These are phyloP conservation scores for Galerucella nymphaeae DNA, from an alignment of 2,888 invertebrate species.

Conservation along the genomic window DNA sequence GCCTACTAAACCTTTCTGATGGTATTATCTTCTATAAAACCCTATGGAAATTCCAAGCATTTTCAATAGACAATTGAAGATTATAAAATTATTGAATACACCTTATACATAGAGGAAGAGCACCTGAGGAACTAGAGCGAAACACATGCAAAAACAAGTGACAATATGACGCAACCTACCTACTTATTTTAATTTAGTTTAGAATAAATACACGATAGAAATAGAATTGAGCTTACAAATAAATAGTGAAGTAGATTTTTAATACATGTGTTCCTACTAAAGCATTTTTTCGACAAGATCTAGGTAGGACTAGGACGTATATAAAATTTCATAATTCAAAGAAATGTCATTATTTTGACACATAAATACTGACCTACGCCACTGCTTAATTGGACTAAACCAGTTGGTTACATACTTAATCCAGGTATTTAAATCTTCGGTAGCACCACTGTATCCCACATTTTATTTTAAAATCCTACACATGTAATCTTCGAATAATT, in stretches of 20 bases:
- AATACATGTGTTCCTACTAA: no score
- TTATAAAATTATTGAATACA: slow-evolving; percentile 5
- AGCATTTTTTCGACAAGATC: no score
- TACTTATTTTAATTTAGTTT: slow-evolving; percentile 31
- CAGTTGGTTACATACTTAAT: not conserved
- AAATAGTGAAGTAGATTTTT: not conserved
- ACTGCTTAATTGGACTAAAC: not conserved
- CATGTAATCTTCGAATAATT: slow-evolving; percentile 9
- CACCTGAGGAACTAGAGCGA: slow-evolving; percentile 37
- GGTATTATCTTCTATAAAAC: no score
- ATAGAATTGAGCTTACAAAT: not conserved
- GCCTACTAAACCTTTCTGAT: no score
- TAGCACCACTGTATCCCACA: slow-evolving; percentile 7
- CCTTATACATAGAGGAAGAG: slow-evolving; percentile 21
- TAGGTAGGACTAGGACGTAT: no score
- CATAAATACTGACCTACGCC: not conserved
- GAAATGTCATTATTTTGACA: not conserved
- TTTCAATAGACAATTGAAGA: no score
- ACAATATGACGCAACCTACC: slow-evolving; percentile 20
- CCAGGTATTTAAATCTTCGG: slow-evolving; percentile 13
- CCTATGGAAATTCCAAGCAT: no score
- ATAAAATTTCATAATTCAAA: not conserved
- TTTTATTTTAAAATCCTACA: slow-evolving; percentile 5
- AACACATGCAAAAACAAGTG: slow-evolving; percentile 30
- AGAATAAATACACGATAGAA: not conserved